phyloP scores from a whole-genome alignment of 2,888 invertebrate genomes.

The Parnassius mnemosyne region DNA sequence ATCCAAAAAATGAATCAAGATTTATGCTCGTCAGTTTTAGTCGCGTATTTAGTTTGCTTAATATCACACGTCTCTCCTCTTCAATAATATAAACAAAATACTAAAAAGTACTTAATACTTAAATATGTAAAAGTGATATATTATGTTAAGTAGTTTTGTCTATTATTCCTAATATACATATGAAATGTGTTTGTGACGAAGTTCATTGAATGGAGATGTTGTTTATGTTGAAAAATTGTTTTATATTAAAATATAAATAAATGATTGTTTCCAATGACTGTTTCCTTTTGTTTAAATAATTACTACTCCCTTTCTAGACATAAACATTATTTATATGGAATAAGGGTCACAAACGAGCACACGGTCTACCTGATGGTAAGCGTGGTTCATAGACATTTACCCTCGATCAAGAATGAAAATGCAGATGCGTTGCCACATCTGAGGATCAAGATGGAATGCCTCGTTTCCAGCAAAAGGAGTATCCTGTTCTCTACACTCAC shows the following conservation, averaged over 20 bases:
- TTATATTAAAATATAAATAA: slow-evolving; percentile 43
- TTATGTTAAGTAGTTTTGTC: slow-evolving; percentile 6
- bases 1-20: no score
- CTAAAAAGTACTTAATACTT: slow-evolving; percentile 1
- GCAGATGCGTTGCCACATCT: no score
- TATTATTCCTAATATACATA: slow-evolving; percentile 14
- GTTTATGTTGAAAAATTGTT: slow-evolving; percentile 63
- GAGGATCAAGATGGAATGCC: no score
- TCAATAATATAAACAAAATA: not conserved
- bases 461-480: no score
- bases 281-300: slow-evolving; percentile 25
- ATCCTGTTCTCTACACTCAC: no score
- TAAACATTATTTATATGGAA: no score
- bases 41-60: not conserved
- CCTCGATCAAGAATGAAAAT: no score
- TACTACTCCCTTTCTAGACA: no score
- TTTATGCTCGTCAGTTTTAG: no score
- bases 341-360: no score
- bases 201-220: slow-evolving; percentile 37
- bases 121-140: slow-evolving; percentile 22
- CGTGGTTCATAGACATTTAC: no score
- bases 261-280: slow-evolving; percentile 56
- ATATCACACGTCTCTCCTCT: not conserved
- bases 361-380: no score
- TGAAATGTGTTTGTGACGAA: slow-evolving; percentile 22